Base-by-base conservation (phyloP, 2,888 invertebrate genomes). In the Frankliniella intonsa region DNA sequence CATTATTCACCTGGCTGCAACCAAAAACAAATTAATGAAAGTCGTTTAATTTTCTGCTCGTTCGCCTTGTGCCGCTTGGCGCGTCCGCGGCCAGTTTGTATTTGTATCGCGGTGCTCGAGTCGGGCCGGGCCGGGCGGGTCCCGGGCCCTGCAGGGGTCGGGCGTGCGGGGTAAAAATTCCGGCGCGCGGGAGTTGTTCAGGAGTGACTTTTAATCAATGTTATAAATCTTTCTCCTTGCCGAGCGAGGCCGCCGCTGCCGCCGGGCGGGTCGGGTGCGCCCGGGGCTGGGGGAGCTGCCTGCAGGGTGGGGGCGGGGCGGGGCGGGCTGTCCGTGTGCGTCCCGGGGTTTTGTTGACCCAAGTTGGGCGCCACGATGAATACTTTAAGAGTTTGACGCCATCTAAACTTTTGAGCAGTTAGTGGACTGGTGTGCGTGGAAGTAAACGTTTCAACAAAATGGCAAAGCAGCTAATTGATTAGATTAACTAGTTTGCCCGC, bases 101-200 rank as follows among this genome's bases (percentile, higher is more conserved):
- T 62, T 62, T 62, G 62, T 62, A 62, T 62, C 62, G 62, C 62
- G 12, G 17, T 62, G 17, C 62, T n/a, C n/a, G n/a, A n/a, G n/a
- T n/a, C n/a, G n/a, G 62, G 62, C 38, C 38, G 38, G 3, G 2
- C 38, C 5, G 38, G 38, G 38, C 38, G 38, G 38, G 38, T 5
- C 5, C 38, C 38, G 5, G 12, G 62, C 62, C 62, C n/a, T 62
- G 17, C 55, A n/a, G n/a, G n/a, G 38, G 38, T 38, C 38, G 38
- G 62, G 62, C 62, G 62, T 62, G n/a, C n/a, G 62, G 62, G n/a
- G n/a, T 62, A 62, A 62, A 62, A 62, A 62, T 62, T 62, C 62
- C 62, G 62, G 62, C 62, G 19, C 11, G 17, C 62, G 62, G 62
- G 62, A 62, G 62, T 62, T 62, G 62, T 62, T 17, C 62, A n/a